These are phyloP conservation scores for Nylanderia fulva DNA, from an alignment of 1,140 invertebrate species.

Conservation along the genomic window DNA sequence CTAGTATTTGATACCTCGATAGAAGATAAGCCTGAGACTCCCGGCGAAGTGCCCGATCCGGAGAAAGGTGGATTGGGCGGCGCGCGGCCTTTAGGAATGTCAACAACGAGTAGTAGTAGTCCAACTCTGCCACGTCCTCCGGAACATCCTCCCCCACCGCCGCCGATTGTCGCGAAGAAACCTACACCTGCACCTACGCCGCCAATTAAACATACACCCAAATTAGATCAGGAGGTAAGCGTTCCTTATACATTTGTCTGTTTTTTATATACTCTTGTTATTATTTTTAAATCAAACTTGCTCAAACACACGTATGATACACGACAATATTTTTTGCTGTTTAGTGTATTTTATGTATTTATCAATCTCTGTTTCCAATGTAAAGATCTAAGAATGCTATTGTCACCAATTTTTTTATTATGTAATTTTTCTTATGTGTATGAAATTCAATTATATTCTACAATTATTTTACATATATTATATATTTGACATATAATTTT, in stretches of 20 bases:
- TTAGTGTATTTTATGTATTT: conserved; percentile 30
- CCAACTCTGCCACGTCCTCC: conserved; percentile 86
- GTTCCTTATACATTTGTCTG: background rate
- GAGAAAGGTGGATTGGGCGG: conserved; percentile 91
- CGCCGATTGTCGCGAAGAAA: conserved; percentile 84
- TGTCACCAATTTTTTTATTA: background rate
- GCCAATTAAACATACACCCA: too few relatives aligned
- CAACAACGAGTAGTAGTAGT: conserved; percentile 86
- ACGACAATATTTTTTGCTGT: conserved; percentile 4
- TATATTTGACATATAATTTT: conserved; percentile 14
- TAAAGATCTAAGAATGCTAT: conserved; percentile 27
- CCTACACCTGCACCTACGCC: conserved; percentile 82
- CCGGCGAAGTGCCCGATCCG: conserved; percentile 91
- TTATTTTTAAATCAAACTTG: background rate
- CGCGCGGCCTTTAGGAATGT: conserved; percentile 89
- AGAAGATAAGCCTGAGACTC: conserved; percentile 90
- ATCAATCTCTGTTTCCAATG: conserved; percentile 31
- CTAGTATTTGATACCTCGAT: conserved; percentile 85
- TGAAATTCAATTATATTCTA: background rate
- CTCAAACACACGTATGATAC: background rate
- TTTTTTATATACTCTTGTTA: background rate
- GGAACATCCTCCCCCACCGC: conserved; percentile 85
- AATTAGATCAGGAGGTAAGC: conserved; percentile 90
- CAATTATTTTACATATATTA: conserved; percentile 13
- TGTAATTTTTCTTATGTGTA: background rate